Evolutionary conservation across 1,140 invertebrate species (phyloP).

Genomic region (Neodiprion lecontei): DNA sequence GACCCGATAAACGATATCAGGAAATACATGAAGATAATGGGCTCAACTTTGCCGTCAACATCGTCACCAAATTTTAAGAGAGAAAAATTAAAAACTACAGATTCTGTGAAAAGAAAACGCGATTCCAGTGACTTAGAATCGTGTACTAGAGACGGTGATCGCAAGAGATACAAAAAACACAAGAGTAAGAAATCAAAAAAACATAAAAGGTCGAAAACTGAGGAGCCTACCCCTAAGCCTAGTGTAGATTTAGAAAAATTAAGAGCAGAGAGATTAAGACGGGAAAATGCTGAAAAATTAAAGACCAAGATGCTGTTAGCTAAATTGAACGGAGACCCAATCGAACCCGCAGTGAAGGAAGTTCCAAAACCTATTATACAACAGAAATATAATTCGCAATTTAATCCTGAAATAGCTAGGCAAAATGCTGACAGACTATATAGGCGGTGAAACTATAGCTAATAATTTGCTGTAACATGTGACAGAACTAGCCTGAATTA

Average conservation of each 20-base stretch:
- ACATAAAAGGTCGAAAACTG: slow-evolving; percentile 44
- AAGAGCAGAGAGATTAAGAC: slow-evolving; percentile 77
- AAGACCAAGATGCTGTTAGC: slow-evolving; percentile 75
- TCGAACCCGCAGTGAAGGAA: slow-evolving; percentile 36
- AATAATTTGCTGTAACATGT: too few species aligned
- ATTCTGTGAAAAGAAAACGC: slow-evolving; percentile 44
- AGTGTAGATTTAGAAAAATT: slow-evolving; percentile 74
- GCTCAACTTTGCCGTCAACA: slow-evolving; percentile 32
- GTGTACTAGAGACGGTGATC: slow-evolving; percentile 37
- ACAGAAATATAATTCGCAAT: slow-evolving; percentile 92
- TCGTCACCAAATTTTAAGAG: slow-evolving; percentile 19
- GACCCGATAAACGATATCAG: slow-evolving; percentile 82
- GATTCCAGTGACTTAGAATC: slow-evolving; percentile 41
- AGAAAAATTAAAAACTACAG: slow-evolving; percentile 32
- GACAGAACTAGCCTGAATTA: too few species aligned
- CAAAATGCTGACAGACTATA: slow-evolving; percentile 71
- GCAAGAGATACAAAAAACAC: slow-evolving; percentile 55
- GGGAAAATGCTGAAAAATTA: slow-evolving; percentile 79
- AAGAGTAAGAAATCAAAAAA: slow-evolving; percentile 56
- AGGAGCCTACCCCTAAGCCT: slow-evolving; percentile 37
- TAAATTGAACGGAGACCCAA: slow-evolving; percentile 65
- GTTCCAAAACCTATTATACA: slow-evolving; percentile 54
- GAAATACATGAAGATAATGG: slow-evolving; percentile 60
- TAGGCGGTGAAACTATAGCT: not conserved
- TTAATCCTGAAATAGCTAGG: slow-evolving; percentile 86